Evolutionary conservation across 64 coral and sea anemone species (phyloP).

Genomic region (Dendrophyllia cribrosa): DNA sequence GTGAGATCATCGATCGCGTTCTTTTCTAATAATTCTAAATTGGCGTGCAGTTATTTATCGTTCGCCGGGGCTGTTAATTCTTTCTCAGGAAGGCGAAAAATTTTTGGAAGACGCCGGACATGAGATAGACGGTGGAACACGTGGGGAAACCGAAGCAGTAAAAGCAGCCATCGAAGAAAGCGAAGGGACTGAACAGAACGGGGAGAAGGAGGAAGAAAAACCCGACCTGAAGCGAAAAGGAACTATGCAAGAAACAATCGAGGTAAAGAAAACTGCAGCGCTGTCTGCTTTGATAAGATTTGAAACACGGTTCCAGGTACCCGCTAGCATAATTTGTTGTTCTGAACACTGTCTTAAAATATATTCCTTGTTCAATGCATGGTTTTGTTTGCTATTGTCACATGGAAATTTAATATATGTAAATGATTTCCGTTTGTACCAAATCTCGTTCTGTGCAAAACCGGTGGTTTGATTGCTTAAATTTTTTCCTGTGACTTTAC

Average conservation of each 20-base stretch:
- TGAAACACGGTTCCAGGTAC: neutral
- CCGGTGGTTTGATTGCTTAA: neutral
- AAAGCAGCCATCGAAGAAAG: constrained; percentile 91
- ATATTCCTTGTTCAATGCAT: neutral
- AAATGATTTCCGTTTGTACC: constrained; percentile 5
- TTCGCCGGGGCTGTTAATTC: neutral
- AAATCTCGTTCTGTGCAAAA: neutral
- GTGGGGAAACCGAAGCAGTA: constrained; percentile 90
- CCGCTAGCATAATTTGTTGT: neutral
- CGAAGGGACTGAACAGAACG: constrained; percentile 75
- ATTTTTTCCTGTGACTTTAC: neutral
- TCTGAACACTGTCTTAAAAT: neutral
- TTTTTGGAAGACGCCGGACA: constrained; percentile 76
- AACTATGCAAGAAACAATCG: constrained; percentile 89
- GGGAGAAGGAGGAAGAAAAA: constrained; percentile 85
- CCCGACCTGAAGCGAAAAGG: constrained; percentile 90
- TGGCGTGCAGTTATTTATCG: neutral
- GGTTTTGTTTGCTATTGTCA: constrained; percentile 34
- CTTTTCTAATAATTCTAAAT: neutral
- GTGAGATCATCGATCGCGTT: constrained; percentile 53
- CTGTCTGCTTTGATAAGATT: neutral
- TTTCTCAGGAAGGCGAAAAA: constrained; percentile 84
- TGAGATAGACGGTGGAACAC: constrained; percentile 75
- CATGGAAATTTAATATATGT: constrained; percentile 29
- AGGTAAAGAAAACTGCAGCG: constrained; percentile 55